These are phyloP conservation scores for Stegodyphus dumicola DNA, from an alignment of 1,140 invertebrate genomes.

Conservation along the genomic window DNA sequence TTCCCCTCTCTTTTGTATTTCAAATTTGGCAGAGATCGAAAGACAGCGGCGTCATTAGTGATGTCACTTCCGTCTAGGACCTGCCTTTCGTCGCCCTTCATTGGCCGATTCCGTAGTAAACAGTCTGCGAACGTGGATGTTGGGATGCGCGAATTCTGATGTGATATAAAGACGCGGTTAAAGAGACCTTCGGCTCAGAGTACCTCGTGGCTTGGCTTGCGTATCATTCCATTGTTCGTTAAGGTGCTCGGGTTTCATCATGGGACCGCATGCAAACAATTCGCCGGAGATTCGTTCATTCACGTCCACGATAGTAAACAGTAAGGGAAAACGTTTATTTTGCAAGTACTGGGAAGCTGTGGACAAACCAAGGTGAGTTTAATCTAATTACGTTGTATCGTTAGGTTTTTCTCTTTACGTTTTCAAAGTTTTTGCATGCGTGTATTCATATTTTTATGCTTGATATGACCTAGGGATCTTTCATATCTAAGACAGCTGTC, in stretches of 20 bases:
- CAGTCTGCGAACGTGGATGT: neutral
- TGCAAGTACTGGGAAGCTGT: constrained; percentile 24
- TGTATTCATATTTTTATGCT: too few species aligned
- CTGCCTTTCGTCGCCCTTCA: neutral
- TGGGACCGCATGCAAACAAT: neutral
- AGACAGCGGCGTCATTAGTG: neutral
- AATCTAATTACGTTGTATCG: too few species aligned
- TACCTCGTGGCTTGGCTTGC: neutral
- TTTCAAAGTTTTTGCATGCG: too few species aligned
- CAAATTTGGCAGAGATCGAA: neutral
- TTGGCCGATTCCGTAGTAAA: neutral
- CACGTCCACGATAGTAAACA: neutral
- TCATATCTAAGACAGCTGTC: too few species aligned
- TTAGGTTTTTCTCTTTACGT: too few species aligned
- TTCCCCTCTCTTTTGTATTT: neutral
- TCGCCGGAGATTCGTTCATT: neutral
- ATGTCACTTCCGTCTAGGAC: constrained; percentile 13
- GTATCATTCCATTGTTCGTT: neutral
- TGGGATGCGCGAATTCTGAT: neutral
- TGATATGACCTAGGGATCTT: too few species aligned
- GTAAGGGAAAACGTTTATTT: constrained; percentile 2
- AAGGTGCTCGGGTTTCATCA: neutral
- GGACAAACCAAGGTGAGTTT: constrained; percentile 6
- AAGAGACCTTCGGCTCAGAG: neutral
- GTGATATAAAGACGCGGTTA: neutral